Conservation (phyloP, 1,140 invertebrate genomes). For the Zeugodacus cucurbitae region DNA sequence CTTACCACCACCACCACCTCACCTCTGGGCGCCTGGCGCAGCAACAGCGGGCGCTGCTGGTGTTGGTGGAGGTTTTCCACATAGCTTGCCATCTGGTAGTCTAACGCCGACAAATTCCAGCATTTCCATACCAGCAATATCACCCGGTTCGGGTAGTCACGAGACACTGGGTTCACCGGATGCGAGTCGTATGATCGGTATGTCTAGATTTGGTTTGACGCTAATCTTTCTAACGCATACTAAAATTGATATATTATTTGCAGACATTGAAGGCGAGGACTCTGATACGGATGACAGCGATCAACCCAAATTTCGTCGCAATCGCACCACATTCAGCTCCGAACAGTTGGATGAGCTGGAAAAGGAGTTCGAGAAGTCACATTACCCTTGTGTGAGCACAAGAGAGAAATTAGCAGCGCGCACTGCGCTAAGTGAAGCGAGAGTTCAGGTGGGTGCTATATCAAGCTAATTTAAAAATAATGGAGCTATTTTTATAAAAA, state of each 20-base stretch:
- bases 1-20: conserved; percentile 44
- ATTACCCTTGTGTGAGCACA: conserved; percentile 95
- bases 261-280: conserved; percentile 81
- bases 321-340: conserved; percentile 93
- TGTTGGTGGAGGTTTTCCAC: neutral
- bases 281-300: conserved; percentile 81
- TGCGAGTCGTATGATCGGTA: conserved; percentile 62
- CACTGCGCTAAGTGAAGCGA: conserved; percentile 92
- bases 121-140: conserved; percentile 1
- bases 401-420: conserved; percentile 90
- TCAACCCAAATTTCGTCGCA: conserved; percentile 90
- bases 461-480: too few relatives aligned
- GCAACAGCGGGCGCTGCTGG: neutral
- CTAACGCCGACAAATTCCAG: neutral
- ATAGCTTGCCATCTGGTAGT: neutral
- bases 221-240: neutral
- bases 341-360: conserved; percentile 94
- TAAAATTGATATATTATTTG: neutral
- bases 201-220: neutral
- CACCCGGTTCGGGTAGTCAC: conserved; percentile 59
- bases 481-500: too few relatives aligned
- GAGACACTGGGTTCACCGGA: conserved; percentile 59
- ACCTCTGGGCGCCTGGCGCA: conserved; percentile 55
- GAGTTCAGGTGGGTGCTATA: conserved; percentile 91
- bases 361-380: conserved; percentile 95